phyloP scores from a whole-genome alignment of 1,140 invertebrate genomes.

The Plectrocnemia conspersa region DNA sequence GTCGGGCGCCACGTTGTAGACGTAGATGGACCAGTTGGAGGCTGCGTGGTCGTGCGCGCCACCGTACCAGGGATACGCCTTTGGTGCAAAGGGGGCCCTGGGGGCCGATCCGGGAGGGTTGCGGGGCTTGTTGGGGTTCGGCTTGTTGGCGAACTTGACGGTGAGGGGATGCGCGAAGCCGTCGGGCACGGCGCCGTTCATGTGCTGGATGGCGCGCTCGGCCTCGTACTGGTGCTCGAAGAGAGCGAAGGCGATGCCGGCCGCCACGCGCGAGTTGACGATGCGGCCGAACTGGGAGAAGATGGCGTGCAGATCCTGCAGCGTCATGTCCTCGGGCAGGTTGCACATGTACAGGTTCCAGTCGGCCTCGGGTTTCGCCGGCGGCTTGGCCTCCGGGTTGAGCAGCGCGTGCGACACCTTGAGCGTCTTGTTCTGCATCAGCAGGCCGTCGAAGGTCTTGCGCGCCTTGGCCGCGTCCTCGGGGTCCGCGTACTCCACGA shows the following conservation, averaged over 20 bases:
- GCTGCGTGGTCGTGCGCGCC: constrained; percentile 53
- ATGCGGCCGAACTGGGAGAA: constrained; percentile 53
- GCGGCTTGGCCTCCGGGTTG: constrained; percentile 50
- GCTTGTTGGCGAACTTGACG: constrained; percentile 54
- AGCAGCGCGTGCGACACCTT: constrained; percentile 52
- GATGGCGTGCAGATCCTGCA: constrained; percentile 51
- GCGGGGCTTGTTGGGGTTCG: constrained; percentile 45
- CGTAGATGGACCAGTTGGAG: constrained; percentile 95
- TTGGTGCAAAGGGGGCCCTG: constrained; percentile 18
- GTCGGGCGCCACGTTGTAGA: constrained; percentile 97
- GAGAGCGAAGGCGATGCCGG: constrained; percentile 51
- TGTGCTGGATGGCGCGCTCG: constrained; percentile 49
- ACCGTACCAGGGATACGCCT: constrained; percentile 39
- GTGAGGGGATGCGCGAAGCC: constrained; percentile 51
- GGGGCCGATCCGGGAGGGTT: not conserved
- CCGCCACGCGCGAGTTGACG: constrained; percentile 51
- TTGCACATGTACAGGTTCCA: constrained; percentile 54
- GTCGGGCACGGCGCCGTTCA: constrained; percentile 48
- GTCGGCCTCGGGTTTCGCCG: constrained; percentile 50
- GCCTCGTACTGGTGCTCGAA: constrained; percentile 51
- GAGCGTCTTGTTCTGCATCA: constrained; percentile 53
- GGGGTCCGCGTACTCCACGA: constrained; percentile 50
- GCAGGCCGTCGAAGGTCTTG: constrained; percentile 50
- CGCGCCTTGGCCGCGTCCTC: constrained; percentile 50
- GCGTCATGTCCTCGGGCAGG: constrained; percentile 52